A percentile compares a stretch with the other conserved stretches of the same genome.
phyloP scores from a whole-genome alignment of 2,797 vertebrate genomes.

The Phaenicophaeus curvirostris region DNA sequence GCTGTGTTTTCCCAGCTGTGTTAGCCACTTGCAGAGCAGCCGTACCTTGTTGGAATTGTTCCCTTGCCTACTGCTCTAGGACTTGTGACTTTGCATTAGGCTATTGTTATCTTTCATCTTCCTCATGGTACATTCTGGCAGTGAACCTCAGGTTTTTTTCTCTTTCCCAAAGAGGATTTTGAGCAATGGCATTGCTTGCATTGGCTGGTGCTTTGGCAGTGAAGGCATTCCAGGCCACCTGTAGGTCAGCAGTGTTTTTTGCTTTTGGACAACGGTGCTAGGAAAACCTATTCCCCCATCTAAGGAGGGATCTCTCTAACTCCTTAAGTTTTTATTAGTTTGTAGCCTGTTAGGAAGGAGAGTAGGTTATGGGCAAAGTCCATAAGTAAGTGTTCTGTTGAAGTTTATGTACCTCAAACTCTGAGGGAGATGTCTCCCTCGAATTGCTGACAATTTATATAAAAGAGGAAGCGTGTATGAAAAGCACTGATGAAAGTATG shows the following conservation, averaged over 20 bases:
- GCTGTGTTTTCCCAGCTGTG: background rate
- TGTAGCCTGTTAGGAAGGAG: background rate
- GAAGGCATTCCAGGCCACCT: background rate
- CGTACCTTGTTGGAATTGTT: background rate
- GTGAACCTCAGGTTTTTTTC: background rate
- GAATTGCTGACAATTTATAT: background rate
- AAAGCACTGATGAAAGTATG: background rate
- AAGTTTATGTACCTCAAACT: background rate
- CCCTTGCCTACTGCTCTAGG: background rate
- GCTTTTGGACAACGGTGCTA: background rate
- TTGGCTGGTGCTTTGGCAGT: background rate
- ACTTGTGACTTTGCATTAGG: background rate
- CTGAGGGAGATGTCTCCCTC: background rate
- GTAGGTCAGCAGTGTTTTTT: background rate
- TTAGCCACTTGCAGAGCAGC: background rate
- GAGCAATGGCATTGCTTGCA: background rate
- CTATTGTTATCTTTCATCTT: background rate
- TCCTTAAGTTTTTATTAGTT: background rate
- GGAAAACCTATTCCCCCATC: background rate
- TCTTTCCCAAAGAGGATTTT: background rate
- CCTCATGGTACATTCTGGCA: background rate
- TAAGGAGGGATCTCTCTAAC: background rate
- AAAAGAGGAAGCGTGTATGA: background rate
- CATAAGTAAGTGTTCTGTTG: background rate
- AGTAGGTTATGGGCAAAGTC: background rate